Evolutionary conservation across 2,888 invertebrate genomes (phyloP), one percentile per base, ranked within the genome.

Genomic region (Drosophila paranaensis): DNA sequence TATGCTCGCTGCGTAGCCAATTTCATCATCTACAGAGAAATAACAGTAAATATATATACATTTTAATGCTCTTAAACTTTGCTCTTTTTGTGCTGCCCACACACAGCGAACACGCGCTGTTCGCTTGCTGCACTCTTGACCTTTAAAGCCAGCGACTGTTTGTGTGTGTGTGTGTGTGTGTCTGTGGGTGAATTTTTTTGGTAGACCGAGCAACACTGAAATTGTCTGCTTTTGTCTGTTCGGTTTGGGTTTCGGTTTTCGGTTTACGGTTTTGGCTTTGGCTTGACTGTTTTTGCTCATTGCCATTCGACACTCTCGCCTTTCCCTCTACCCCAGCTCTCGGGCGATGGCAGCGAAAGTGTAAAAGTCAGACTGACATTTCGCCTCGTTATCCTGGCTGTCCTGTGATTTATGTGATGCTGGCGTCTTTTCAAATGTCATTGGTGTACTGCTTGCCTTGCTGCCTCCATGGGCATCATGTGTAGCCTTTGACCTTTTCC

Each of bases 51-150:
- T n/a, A 48, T 48, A n/a, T 48, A 30, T n/a, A 48, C 30, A 53
- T 88, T 88, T 78, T 80, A 82, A 86, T 89, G 88, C 80, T 78
- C 86, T 89, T 86, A 89, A 86, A 86, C 85, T 86, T 89, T 86
- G 85, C 89, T 86, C 88, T 86, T 86, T 86, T 89, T 72, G 54
- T 40, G 58, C 68, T 58, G 50, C 70, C 58, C 77, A 64, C 86
- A 67, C 75, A 66, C 54, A 54, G 43, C 48, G 53, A 43, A 46
- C 56, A 27, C 65, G 60, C 71, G 43, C 43, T 35, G 43, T 6
- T 56, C 56, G 56, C 56, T 30, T 66, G 72, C 77, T 82, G 88
- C 88, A 89, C 86, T 89, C 87, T 86, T 86, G 90, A 89, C 86
- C 90, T 87, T 87, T 87, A 82, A 89, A 80, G 68, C 64, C 58